Base-by-base conservation (phyloP, 2,797 vertebrate genomes). In the Basileuterus tristriatus region DNA sequence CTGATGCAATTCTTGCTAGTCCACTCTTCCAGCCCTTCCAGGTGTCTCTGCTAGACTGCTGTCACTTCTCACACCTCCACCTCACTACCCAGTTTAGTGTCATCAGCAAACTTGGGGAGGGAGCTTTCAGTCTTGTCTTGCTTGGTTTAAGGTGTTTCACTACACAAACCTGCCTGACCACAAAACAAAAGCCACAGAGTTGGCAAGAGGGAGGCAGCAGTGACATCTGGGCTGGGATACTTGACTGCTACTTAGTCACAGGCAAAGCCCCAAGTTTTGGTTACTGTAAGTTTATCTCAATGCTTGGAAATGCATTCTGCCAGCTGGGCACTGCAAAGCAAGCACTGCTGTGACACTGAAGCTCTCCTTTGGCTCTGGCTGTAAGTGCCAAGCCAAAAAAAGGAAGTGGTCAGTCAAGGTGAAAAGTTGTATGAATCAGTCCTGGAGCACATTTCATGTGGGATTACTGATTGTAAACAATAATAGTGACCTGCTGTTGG, bases 361-460 rank as follows among this genome's bases (percentile, higher is more conserved):
- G 41, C 63, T 58, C 43, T 52, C 36, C 63, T 41, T 59, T 58
- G 32, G 64, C 82, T 80, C 43, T 18, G 30, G 52, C 56, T 71
- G 2, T 4, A 39, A 79, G n/a, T 18, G 34, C 62, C 60, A 15
- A 89, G 91, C 64, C 62, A 80, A 89, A 83, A 82, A 81, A 68
- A 78, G 32, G 85, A 85, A 60, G 55, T 3, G 12, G 76, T 75
- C 69, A 69, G 3, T 76, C 89, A 72, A 5, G 5, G 59, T 47
- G 75, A 88, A 62, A 83, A 94, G 87, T 75, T 87, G 78, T 55
- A 62, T 64, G 91, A 90, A 64, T 78, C 79, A 90, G 65, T 91
- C 72, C 43, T 8, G 3, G 71, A 71, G 49, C 32, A 32, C 62
- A 71, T 75, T 86, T 86, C 0, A 0, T 49, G 58, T 26, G 39